Conservation (phyloP, 2,797 vertebrate genomes). For the Ctenosaura bakeri region DNA sequence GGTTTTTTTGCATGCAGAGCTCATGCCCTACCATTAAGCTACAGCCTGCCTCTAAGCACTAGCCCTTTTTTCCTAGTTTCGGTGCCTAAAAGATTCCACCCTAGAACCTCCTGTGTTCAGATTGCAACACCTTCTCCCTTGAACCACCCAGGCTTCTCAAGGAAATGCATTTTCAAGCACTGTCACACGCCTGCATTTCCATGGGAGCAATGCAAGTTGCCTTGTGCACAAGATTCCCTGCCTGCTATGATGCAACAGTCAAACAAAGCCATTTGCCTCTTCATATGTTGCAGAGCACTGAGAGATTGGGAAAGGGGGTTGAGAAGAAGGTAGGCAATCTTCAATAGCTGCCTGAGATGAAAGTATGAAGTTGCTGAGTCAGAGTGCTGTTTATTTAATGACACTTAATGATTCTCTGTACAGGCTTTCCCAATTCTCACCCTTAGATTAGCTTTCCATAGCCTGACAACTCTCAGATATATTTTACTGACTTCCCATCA, state of each 20-base stretch:
- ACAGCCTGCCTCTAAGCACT: not conserved
- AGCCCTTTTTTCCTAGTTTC: not conserved
- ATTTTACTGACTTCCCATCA: not conserved
- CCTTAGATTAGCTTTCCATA: not conserved
- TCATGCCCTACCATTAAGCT: not conserved
- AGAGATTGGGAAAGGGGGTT: not conserved
- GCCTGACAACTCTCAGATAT: not conserved
- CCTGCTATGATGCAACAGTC: not conserved
- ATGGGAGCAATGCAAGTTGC: not conserved
- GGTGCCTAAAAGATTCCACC: not conserved
- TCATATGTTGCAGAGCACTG: not conserved
- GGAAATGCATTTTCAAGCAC: not conserved
- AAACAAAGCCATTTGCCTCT: not conserved
- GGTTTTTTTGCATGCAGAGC: not conserved
- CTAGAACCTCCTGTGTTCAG: not conserved
- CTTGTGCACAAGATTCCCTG: not conserved
- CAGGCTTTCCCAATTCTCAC: not conserved
- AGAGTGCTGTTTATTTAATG: not conserved
- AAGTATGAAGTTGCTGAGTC: not conserved
- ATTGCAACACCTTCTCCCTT: not conserved
- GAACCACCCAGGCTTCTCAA: slow-evolving; percentile 1
- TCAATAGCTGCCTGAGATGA: accelerated
- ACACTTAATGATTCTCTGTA: not conserved
- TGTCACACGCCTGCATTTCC: not conserved
- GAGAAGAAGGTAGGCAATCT: not conserved